These are phyloP conservation scores for Drosophila engyochracea DNA, from an alignment of 2,888 invertebrate genomes.

Conservation along the genomic window DNA sequence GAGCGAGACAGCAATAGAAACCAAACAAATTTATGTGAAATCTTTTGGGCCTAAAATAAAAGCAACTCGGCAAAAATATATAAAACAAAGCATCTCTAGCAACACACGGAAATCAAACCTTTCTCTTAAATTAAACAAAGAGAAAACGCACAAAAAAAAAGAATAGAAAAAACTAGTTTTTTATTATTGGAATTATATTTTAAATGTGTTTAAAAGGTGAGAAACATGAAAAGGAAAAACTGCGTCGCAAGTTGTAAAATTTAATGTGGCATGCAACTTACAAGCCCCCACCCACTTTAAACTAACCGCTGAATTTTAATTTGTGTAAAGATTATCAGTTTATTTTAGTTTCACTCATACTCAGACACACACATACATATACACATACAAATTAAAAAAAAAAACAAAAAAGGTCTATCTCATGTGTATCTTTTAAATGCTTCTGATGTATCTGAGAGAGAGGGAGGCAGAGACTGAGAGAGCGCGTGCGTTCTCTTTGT, in stretches of 20 bases:
- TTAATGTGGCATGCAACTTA: slow-evolving; percentile 20
- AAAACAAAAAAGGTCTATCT: background rate
- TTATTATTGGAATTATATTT: background rate
- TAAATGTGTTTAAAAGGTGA: slow-evolving; percentile 4
- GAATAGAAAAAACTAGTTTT: background rate
- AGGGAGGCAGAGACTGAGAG: slow-evolving; percentile 39
- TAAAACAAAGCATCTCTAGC: background rate
- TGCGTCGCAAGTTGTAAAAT: slow-evolving; percentile 28
- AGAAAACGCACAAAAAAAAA: background rate
- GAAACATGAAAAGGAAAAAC: slow-evolving; percentile 14
- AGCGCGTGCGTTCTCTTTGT: slow-evolving; percentile 64
- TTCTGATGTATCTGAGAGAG: slow-evolving; percentile 46
- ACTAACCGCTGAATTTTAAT: background rate
- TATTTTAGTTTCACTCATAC: slow-evolving; percentile 1
- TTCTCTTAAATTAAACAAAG: background rate
- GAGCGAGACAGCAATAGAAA: slow-evolving; percentile 9
- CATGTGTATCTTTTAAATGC: slow-evolving; percentile 64
- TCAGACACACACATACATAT: slow-evolving; percentile 8
- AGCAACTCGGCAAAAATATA: slow-evolving; percentile 1
- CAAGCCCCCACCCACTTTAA: background rate
- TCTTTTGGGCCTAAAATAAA: background rate
- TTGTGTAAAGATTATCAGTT: slow-evolving; percentile 31
- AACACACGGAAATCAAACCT: background rate
- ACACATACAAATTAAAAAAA: slow-evolving; percentile 23
- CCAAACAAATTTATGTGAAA: slow-evolving; percentile 29